Evolutionary conservation across 2,113 vertebrate species (phyloP).

Genomic region (Misgurnus anguillicaudatus): DNA sequence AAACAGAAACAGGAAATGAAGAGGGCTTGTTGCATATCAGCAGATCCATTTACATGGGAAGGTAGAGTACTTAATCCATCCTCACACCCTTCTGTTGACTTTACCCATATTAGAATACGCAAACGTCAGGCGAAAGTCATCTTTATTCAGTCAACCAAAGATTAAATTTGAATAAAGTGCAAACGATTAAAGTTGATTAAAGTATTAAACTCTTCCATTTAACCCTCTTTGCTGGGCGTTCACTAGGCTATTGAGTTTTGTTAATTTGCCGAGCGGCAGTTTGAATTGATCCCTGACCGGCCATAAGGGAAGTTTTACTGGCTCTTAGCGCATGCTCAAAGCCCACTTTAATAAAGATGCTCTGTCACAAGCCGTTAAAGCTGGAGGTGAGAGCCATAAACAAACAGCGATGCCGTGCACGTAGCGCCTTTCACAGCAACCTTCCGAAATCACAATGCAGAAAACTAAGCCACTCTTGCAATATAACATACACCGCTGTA

Average conservation of each 20-base stretch:
- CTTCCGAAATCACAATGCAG: slow-evolving; percentile 24
- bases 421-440: slow-evolving; percentile 36
- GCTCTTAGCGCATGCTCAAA: slow-evolving; percentile 76
- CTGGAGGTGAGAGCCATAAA: slow-evolving; percentile 71
- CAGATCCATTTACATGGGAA: slow-evolving; percentile 14
- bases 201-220: slow-evolving; percentile 74
- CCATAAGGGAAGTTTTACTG: slow-evolving; percentile 77
- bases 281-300: slow-evolving; percentile 74
- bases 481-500: slow-evolving; percentile 21
- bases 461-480: slow-evolving; percentile 20
- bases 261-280: slow-evolving; percentile 71
- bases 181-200: slow-evolving; percentile 68
- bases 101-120: slow-evolving; percentile 35
- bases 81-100: slow-evolving; percentile 8
- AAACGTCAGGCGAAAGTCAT: slow-evolving; percentile 39
- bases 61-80: background rate
- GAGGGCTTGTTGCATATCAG: background rate
- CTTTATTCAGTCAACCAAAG: slow-evolving; percentile 62
- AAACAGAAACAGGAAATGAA: slow-evolving; percentile 12
- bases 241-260: slow-evolving; percentile 70
- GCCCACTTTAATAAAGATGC: slow-evolving; percentile 83
- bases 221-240: slow-evolving; percentile 68
- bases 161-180: slow-evolving; percentile 74
- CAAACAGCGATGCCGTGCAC: slow-evolving; percentile 66
- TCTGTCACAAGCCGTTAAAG: slow-evolving; percentile 73